These are phyloP conservation scores for Linnaemya tessellans DNA, from an alignment of 2,888 invertebrate genomes.

Conservation along the genomic window DNA sequence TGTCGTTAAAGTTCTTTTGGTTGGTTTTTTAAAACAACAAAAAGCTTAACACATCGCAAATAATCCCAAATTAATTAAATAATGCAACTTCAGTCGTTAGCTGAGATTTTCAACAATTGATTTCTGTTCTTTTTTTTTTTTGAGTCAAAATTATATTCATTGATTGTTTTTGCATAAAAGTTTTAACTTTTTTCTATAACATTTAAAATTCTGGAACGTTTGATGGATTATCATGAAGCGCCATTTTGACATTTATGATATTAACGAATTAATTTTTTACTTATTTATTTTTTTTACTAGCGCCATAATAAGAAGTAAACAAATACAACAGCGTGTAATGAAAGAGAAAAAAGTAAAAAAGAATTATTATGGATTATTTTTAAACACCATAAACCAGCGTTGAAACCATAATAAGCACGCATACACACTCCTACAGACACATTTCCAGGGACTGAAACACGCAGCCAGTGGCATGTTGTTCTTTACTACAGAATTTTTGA, in stretches of 20 bases:
- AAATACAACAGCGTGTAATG: neutral
- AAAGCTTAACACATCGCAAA: neutral
- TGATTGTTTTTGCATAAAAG: neutral
- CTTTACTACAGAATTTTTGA: neutral
- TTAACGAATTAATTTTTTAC: slow-evolving; percentile 16
- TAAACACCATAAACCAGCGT: neutral
- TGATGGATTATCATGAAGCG: slow-evolving; percentile 67
- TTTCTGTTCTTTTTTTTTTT: too few relatives aligned
- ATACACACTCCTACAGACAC: neutral
- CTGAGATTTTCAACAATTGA: slow-evolving; percentile 21
- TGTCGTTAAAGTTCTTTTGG: slow-evolving; percentile 9
- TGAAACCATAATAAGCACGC: neutral
- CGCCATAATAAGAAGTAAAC: slow-evolving; percentile 37
- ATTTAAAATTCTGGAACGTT: slow-evolving; percentile 34
- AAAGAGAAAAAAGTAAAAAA: neutral
- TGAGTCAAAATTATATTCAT: neutral
- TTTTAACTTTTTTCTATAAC: neutral
- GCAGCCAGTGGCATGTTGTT: neutral
- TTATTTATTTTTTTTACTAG: slow-evolving; percentile 17
- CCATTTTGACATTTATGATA: slow-evolving; percentile 55
- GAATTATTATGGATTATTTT: slow-evolving; percentile 33
- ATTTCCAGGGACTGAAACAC: neutral
- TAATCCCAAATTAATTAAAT: slow-evolving; percentile 27
- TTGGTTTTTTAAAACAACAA: neutral
- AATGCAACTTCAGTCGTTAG: neutral